A percentile compares a stretch with the other conserved stretches of the same genome.
phyloP scores from a whole-genome alignment of 2,888 invertebrate genomes.

The Lacanobia oleracea region DNA sequence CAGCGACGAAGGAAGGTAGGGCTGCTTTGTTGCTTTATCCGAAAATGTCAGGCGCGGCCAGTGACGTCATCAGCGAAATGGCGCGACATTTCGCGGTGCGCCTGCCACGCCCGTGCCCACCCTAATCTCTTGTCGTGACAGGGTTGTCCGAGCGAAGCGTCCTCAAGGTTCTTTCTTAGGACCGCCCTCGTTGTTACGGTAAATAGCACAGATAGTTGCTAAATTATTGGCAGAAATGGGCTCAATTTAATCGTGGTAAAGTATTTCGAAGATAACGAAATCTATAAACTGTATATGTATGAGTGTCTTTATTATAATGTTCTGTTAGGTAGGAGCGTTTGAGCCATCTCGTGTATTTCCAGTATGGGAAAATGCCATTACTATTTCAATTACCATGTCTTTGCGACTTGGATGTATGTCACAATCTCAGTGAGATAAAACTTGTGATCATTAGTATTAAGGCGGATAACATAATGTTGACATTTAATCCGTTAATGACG shows the following conservation, averaged over 20 bases:
- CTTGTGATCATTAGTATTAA: conserved; percentile 27
- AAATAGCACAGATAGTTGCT: conserved; percentile 51
- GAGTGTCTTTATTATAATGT: conserved; percentile 20
- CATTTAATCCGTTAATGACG: conserved; percentile 39
- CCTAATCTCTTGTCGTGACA: conserved; percentile 85
- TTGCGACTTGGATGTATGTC: conserved; percentile 16
- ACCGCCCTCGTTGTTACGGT: conserved; percentile 74
- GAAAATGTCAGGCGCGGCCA: conserved; percentile 89
- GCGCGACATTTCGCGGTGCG: conserved; percentile 87
- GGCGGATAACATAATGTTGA: conserved; percentile 21
- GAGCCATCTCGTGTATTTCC: conserved; percentile 5
- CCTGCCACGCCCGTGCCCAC: conserved; percentile 85
- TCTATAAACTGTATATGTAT: conserved; percentile 7
- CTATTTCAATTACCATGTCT: conserved; percentile 32
- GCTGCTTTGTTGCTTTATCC: conserved; percentile 86
- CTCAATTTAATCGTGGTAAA: conserved; percentile 61
- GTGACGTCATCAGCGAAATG: conserved; percentile 88
- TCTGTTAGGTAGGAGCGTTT: conserved; percentile 5
- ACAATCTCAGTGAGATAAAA: conserved; percentile 39
- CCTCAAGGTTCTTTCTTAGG: conserved; percentile 75
- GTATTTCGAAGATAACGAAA: conserved; percentile 24
- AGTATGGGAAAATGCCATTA: conserved; percentile 27
- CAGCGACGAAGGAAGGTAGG: conserved; percentile 85
- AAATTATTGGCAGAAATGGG: conserved; percentile 65
- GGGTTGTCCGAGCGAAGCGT: conserved; percentile 82